These are phyloP conservation scores for Apotomis capreana DNA, from an alignment of 2,888 invertebrate genomes.

Conservation along the genomic window DNA sequence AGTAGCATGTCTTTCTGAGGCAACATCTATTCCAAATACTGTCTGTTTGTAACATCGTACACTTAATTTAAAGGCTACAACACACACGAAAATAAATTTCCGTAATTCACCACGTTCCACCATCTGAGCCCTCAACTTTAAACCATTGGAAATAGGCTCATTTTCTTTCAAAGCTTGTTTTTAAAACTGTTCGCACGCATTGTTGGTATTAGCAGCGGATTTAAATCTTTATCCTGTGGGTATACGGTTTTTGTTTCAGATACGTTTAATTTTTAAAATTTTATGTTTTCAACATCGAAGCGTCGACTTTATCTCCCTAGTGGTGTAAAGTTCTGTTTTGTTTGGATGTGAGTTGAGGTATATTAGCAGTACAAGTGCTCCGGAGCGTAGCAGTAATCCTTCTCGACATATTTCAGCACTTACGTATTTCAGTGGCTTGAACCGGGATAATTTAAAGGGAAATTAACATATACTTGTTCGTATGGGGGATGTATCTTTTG, in stretches of 20 bases:
- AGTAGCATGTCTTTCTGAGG: too few relatives aligned
- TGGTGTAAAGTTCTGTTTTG: constrained; percentile 6
- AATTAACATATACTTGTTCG: constrained; percentile 13
- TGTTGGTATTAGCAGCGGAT: constrained; percentile 3
- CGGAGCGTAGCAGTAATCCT: constrained; percentile 31
- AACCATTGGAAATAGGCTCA: not conserved
- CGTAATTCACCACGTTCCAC: constrained; percentile 14
- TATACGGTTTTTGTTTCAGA: not conserved
- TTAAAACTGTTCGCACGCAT: constrained; percentile 17
- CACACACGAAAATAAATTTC: constrained; percentile 25
- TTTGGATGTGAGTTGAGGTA: not conserved
- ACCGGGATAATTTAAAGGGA: constrained; percentile 14
- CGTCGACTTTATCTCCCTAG: not conserved
- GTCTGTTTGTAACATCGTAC: not conserved
- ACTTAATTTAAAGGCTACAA: constrained; percentile 24
- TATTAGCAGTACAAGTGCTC: constrained; percentile 17
- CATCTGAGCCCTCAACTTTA: constrained; percentile 1
- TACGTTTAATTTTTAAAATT: not conserved
- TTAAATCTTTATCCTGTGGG: not conserved
- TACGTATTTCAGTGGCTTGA: constrained; percentile 15
- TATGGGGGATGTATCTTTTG: not conserved
- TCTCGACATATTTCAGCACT: constrained; percentile 38
- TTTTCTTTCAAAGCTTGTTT: not conserved
- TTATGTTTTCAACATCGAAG: not conserved
- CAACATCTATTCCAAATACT: too few relatives aligned